Evolutionary conservation across 1,140 invertebrate genomes (phyloP), one percentile per base, ranked within the genome.

Genomic region (Arctopsyche grandis): DNA sequence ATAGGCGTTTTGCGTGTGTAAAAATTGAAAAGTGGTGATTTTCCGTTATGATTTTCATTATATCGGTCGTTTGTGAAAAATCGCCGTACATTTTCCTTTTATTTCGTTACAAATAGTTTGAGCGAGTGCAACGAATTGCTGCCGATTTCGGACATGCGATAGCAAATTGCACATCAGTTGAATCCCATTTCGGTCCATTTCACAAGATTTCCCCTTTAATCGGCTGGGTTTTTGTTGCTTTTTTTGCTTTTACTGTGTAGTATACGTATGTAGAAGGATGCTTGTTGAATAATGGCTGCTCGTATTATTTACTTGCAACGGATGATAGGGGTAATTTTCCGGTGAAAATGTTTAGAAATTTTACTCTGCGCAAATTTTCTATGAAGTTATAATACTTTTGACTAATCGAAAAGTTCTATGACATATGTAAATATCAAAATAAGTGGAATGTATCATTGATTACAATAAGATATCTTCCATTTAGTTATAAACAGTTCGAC

Each of bases 51-150:
- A 19, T 3, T 19, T 60, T 60, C 3, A n/a, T n/a, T 21, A 19
- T 60, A 19, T 60, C 29, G 0, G 0, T 21, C 0, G 56, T 60
- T 56, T 38, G 29, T 60, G 56, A 60, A 60, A 60, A 60, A 60
- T 60, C 56, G 56, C 9, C 56, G 16, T 16, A 60, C 9, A 60
- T 69, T 69, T 29, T 69, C 24, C 9, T 29, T 43, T 69, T 69
- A 69, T 69, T 69, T 38, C n/a, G 22, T 69, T 16, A 52, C 69
- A 24, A 73, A 73, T 73, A 48, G 69, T 73, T 52, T 22, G 0
- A 22, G 16, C 44, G 69, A 73, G 69, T 73, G 69, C 69, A 73
- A 73, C 69, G 38, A 52, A 73, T 73, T 16, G 44, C 69, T 22
- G 14, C 9, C 44, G 69, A 73, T 73, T 73, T 52, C 44, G 44